phyloP scores from a whole-genome alignment of 1,140 invertebrate species.

The Phocides pigmalion region DNA sequence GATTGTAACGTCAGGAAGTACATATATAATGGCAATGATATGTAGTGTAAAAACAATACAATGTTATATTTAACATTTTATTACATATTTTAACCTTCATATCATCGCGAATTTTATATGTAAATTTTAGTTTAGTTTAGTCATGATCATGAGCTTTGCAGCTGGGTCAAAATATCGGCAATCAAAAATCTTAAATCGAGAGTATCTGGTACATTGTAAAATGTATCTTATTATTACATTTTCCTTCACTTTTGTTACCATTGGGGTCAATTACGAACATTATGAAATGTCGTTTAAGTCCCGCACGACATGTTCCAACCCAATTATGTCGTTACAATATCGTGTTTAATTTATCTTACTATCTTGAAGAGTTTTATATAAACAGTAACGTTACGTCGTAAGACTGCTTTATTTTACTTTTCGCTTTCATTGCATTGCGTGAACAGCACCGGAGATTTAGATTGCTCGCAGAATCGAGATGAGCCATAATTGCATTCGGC shows the following conservation, averaged over 20 bases:
- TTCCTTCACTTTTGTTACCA: conserved; percentile 3
- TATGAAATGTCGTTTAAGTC: conserved; percentile 36
- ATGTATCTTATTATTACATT: background rate
- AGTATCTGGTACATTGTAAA: no score
- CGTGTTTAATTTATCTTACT: conserved; percentile 11
- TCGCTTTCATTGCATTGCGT: conserved; percentile 52
- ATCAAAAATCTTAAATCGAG: no score
- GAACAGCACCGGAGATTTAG: conserved; percentile 32
- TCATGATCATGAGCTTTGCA: no score
- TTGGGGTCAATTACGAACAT: conserved; percentile 38
- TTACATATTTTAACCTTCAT: no score
- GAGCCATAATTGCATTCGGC: conserved; percentile 43
- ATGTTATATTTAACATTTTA: no score
- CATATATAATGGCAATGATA: background rate
- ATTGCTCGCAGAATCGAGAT: conserved; percentile 42
- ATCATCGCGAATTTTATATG: no score
- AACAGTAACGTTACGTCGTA: conserved; percentile 23
- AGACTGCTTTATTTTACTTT: conserved; percentile 37
- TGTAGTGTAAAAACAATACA: no score
- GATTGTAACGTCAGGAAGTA: background rate
- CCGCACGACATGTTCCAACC: conserved; percentile 49
- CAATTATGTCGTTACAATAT: conserved; percentile 44
- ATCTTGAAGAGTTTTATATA: conserved; percentile 24
- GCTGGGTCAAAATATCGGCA: no score
- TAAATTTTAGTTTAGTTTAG: no score